Conservation (phyloP, 2,797 vertebrate genomes). For the Rachycentron canadum region DNA sequence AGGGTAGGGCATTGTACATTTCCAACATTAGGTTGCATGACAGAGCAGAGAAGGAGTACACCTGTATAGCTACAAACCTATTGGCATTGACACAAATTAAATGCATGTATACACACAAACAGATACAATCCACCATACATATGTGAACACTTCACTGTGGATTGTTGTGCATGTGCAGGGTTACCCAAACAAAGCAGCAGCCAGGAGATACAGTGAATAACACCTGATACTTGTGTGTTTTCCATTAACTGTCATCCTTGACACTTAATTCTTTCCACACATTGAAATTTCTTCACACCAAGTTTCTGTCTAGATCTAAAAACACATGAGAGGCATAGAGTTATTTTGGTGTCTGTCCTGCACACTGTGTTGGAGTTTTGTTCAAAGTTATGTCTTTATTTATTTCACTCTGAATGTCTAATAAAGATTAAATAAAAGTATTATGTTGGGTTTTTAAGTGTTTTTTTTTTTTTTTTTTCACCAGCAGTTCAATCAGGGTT, state of each 20-base stretch:
- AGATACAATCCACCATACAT: slow-evolving; percentile 1
- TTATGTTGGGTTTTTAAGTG: slow-evolving; percentile 49
- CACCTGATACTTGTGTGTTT: slow-evolving; percentile 65
- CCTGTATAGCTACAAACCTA: slow-evolving; percentile 7
- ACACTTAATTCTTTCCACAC: slow-evolving; percentile 44
- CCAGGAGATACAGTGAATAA: slow-evolving; percentile 67
- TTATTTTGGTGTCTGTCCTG: neutral
- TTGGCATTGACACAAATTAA: neutral
- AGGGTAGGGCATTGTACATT: slow-evolving; percentile 54
- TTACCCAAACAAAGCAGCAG: slow-evolving; percentile 72
- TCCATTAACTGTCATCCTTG: slow-evolving; percentile 64
- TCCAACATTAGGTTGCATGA: slow-evolving; percentile 33
- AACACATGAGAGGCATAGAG: neutral
- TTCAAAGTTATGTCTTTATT: slow-evolving; percentile 7
- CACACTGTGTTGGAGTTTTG: neutral
- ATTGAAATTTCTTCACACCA: slow-evolving; percentile 21
- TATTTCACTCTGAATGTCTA: slow-evolving; percentile 1
- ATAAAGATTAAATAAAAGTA: slow-evolving; percentile 42
- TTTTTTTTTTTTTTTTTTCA: slow-evolving; percentile 61
- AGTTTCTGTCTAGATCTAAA: slow-evolving; percentile 37
- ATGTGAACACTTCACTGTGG: slow-evolving; percentile 16
- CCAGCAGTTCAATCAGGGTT: slow-evolving; percentile 39
- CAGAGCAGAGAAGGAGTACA: slow-evolving; percentile 37
- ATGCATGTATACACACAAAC: neutral
- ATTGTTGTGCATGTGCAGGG: slow-evolving; percentile 53